Conservation (phyloP, 2,797 vertebrate genomes). For the Eremophila alpestris region DNA sequence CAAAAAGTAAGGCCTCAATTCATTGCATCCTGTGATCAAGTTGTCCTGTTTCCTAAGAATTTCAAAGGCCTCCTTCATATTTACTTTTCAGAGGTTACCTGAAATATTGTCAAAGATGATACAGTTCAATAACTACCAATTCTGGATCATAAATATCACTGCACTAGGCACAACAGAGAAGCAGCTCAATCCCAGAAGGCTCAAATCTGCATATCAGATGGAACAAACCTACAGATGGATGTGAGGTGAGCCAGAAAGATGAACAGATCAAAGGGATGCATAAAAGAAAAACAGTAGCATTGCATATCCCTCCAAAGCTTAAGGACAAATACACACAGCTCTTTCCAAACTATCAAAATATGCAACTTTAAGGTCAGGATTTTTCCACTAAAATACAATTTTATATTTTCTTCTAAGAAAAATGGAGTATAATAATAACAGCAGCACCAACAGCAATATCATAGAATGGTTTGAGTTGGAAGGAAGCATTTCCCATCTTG, state of each 20-base stretch:
- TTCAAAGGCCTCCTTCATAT: neutral
- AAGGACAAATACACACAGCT: neutral
- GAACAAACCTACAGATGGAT: neutral
- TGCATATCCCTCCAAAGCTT: neutral
- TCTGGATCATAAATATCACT: neutral
- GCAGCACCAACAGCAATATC: neutral
- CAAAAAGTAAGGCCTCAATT: neutral
- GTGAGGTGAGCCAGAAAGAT: neutral
- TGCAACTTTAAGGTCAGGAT: neutral
- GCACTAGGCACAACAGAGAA: neutral
- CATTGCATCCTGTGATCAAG: neutral
- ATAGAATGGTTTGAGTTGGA: neutral
- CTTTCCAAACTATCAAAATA: neutral
- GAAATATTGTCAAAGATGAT: neutral
- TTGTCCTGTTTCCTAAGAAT: neutral
- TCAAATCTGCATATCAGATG: conserved; percentile 18
- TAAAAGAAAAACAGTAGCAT: neutral
- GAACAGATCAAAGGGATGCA: neutral
- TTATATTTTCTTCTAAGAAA: neutral
- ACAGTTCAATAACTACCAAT: neutral
- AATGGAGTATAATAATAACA: neutral
- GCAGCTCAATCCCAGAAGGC: neutral
- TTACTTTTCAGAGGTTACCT: neutral
- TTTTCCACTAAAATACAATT: neutral
- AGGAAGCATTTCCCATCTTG: neutral